Base-by-base conservation (phyloP, 2,797 vertebrate genomes). In the Nasua narica region DNA sequence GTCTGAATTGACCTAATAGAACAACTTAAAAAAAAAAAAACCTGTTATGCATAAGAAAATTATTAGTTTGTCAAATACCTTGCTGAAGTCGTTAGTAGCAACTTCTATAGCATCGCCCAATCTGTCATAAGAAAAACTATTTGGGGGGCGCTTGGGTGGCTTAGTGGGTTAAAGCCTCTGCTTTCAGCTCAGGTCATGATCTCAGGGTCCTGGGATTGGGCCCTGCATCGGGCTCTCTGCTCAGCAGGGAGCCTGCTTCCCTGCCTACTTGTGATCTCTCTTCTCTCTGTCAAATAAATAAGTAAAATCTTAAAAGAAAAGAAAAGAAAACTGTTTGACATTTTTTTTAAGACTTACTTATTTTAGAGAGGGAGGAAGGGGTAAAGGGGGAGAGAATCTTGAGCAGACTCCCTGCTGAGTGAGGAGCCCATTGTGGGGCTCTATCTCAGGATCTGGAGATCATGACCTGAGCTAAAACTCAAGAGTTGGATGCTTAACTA, bases 11-110 rank as follows among this genome's bases (percentile, higher is more conserved):
- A 86, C 21, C 18, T 77, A 46, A 72, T 19, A 89, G 70, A 84
- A 67, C 35, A 35, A 91, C 4, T 15, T 8, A 9, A n/a, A n/a
- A 65, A 65, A n/a, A 65, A 85, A 54, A 69, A 40, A 40, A 3
- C 40, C 3, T 56, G 29, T 82, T 90, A 86, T 77, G 76, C 69
- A 72, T 37, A 72, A 60, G 50, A 84, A 35, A 70, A 70, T 87
- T 37, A 69, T 56, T 95, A 40, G 74, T 92, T 94, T 84, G 21
- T 62, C 69, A 95, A 48, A 78, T 87, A 54, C 23, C 70, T 89
- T 83, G 32, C 52, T 78, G 27, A 79, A 50, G 27, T 90, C 25
- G 62, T 90, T 37, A 84, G 15, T 84, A 86, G 58, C 40, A 79
- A 83, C 52, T 83, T 95, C 46, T 60, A 5, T 84, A 46, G 10